A percentile compares a stretch with the other conserved stretches of the same genome.
Conservation (phyloP, 2,113 vertebrate genomes). For the Electrona antarctica region DNA sequence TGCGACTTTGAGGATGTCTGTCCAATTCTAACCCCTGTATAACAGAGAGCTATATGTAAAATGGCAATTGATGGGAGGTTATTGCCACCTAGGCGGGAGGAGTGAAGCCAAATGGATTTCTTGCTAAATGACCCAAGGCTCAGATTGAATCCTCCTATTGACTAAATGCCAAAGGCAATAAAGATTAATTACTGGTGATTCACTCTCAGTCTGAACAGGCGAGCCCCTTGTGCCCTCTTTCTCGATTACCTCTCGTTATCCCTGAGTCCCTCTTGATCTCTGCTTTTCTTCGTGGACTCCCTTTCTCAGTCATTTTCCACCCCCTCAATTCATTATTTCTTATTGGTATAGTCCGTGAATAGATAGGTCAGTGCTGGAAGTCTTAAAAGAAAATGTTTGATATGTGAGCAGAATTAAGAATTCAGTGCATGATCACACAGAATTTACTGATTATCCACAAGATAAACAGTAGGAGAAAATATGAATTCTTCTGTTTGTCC, state of each 20-base stretch:
- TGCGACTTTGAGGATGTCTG: too few species aligned
- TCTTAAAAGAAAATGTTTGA: background rate
- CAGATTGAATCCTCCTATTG: constrained; percentile 69
- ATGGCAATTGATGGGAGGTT: constrained; percentile 44
- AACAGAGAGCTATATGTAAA: constrained; percentile 25
- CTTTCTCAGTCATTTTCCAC: constrained; percentile 28
- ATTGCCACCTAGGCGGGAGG: constrained; percentile 54
- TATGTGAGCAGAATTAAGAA: background rate
- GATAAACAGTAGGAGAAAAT: background rate
- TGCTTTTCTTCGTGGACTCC: constrained; percentile 37
- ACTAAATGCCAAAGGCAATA: constrained; percentile 71
- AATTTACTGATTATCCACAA: background rate
- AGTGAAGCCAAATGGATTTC: constrained; percentile 71
- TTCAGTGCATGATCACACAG: background rate
- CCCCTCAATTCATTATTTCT: constrained; percentile 32
- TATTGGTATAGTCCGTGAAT: constrained; percentile 17
- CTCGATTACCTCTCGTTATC: constrained; percentile 63
- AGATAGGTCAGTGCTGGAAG: constrained; percentile 6
- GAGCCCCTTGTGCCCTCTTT: constrained; percentile 53
- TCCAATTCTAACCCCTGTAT: too few species aligned
- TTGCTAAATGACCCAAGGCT: constrained; percentile 65
- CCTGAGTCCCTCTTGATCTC: constrained; percentile 42
- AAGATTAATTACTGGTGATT: constrained; percentile 73
- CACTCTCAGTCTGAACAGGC: constrained; percentile 60
- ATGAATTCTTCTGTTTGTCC: too few species aligned